Conservation (phyloP, 2,888 invertebrate genomes). For the Petrophora chlorosata region DNA sequence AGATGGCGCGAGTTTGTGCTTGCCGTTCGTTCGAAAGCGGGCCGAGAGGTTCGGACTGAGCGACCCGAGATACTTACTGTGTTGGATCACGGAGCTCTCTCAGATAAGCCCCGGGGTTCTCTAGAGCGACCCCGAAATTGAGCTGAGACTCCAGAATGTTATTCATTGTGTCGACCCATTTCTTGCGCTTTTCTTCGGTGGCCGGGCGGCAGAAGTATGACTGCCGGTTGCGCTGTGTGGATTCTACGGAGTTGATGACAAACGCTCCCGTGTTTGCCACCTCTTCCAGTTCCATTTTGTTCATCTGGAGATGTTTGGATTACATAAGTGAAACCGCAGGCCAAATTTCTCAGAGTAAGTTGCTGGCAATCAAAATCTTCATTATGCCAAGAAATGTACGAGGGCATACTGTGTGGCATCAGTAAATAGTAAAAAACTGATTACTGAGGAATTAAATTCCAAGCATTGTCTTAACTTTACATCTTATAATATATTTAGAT, state of each 20-base stretch:
- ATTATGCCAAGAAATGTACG: too few relatives aligned
- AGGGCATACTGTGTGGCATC: too few relatives aligned
- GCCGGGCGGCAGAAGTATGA: constrained; percentile 90
- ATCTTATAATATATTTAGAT: too few relatives aligned
- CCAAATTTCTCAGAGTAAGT: too few relatives aligned
- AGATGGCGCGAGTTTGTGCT: neutral
- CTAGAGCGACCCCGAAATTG: constrained; percentile 96
- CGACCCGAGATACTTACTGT: constrained; percentile 62
- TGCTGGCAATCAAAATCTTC: too few relatives aligned
- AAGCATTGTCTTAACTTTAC: too few relatives aligned
- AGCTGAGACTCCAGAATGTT: constrained; percentile 96
- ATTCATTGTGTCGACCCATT: constrained; percentile 93
- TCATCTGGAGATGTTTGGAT: constrained; percentile 86
- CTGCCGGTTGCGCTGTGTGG: constrained; percentile 69
- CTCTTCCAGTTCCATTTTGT: constrained; percentile 95
- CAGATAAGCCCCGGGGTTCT: constrained; percentile 91
- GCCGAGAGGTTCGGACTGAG: neutral
- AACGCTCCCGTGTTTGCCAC: constrained; percentile 61
- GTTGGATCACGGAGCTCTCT: constrained; percentile 63
- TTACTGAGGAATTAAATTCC: too few relatives aligned
- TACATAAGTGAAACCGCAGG: neutral
- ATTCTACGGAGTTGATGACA: constrained; percentile 87
- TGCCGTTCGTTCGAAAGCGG: neutral
- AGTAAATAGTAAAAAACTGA: too few relatives aligned
- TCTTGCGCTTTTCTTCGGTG: constrained; percentile 87